Conservation (phyloP, 2,797 vertebrate species). For the Uromys caudimaculatus region DNA sequence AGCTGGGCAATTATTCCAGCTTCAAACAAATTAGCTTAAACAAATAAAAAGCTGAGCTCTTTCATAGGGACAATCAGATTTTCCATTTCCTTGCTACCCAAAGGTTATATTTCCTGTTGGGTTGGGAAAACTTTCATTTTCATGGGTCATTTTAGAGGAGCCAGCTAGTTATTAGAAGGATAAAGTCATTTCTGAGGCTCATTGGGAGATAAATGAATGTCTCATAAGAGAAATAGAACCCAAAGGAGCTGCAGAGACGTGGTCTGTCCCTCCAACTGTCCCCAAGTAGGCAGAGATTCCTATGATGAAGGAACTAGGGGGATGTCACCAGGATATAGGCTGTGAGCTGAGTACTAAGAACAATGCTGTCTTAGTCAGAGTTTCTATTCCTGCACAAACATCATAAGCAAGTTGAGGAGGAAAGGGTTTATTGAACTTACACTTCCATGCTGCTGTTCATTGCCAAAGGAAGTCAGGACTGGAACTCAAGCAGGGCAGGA, state of each 20-base stretch:
- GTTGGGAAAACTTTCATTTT: neutral
- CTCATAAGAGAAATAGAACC: neutral
- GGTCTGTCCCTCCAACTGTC: neutral
- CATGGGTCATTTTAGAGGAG: neutral
- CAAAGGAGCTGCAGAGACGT: neutral
- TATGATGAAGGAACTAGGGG: neutral
- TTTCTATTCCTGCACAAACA: too few relatives aligned
- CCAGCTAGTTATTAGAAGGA: neutral
- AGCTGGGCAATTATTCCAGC: neutral
- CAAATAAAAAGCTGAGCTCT: neutral
- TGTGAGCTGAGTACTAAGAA: neutral
- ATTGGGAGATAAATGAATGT: neutral
- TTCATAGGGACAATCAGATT: neutral
- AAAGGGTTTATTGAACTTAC: too few relatives aligned
- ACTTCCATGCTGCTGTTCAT: too few relatives aligned
- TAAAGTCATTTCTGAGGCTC: neutral
- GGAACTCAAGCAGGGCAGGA: too few relatives aligned
- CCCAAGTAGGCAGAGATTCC: neutral
- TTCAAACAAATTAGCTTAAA: constrained; percentile 47
- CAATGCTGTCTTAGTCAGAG: too few relatives aligned
- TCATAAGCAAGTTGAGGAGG: too few relatives aligned
- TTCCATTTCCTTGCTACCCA: neutral
- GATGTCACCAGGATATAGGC: too few relatives aligned
- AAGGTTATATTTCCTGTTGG: neutral
- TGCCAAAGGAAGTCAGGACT: too few relatives aligned